Percentiles rank a stretch among this genome's conserved stretches.
These are phyloP conservation scores for Falcaria lacertinaria DNA, from an alignment of 2,888 invertebrate species.

Conservation along the genomic window DNA sequence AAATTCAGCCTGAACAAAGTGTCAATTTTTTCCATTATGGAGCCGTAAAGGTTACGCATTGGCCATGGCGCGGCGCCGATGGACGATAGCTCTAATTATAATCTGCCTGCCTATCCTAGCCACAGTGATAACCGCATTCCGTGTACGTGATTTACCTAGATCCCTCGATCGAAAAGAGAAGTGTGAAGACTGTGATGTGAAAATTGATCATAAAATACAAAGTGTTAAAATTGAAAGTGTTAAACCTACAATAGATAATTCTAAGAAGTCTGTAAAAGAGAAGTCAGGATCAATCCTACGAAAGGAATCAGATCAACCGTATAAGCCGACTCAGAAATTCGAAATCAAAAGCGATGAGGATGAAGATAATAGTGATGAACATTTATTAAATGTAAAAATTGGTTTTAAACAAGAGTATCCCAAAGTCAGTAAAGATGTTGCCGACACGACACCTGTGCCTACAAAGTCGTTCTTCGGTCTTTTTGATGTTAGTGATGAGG, in stretches of 20 bases:
- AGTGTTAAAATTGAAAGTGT: slow-evolving; percentile 64
- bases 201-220: slow-evolving; percentile 48
- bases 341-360: slow-evolving; percentile 42
- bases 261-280: slow-evolving; percentile 49
- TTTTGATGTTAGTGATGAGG: slow-evolving; percentile 15
- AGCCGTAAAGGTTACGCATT: slow-evolving; percentile 68
- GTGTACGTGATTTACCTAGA: slow-evolving; percentile 70
- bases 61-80: slow-evolving; percentile 69
- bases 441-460: slow-evolving; percentile 15
- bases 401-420: slow-evolving; percentile 28
- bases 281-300: slow-evolving; percentile 43
- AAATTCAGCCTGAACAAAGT: slow-evolving; percentile 45
- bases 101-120: slow-evolving; percentile 68
- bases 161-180: slow-evolving; percentile 48
- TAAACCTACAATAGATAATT: slow-evolving; percentile 46
- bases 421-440: slow-evolving; percentile 18
- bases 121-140: slow-evolving; percentile 77
- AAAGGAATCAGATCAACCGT: slow-evolving; percentile 27
- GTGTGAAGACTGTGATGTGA: slow-evolving; percentile 69
- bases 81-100: slow-evolving; percentile 72
- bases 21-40: slow-evolving; percentile 68
- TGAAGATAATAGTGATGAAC: slow-evolving; percentile 35
- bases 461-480: slow-evolving; percentile 15
- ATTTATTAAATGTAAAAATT: slow-evolving; percentile 24
- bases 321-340: slow-evolving; percentile 33